phyloP scores from a whole-genome alignment of 2,888 invertebrate genomes.

The Formica aserva region DNA sequence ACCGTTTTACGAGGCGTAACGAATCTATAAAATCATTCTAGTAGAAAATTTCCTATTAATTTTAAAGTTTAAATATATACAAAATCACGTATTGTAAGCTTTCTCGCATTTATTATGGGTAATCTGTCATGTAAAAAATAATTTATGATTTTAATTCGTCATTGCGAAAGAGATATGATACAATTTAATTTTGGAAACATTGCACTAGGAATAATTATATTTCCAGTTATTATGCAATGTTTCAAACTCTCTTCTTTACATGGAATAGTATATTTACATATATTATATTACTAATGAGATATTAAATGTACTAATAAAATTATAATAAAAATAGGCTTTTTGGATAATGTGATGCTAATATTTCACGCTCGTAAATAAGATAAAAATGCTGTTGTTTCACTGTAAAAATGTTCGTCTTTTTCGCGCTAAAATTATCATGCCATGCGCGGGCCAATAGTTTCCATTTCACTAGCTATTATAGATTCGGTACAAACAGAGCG shows the following conservation, averaged over 20 bases:
- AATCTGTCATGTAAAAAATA: not conserved
- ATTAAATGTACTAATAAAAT: not conserved
- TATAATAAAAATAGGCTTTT: not conserved
- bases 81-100: constrained; percentile 44
- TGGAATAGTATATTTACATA: not conserved
- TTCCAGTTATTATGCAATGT: not conserved
- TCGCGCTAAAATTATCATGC: constrained; percentile 43
- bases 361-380: not conserved
- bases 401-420: not conserved
- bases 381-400: not conserved
- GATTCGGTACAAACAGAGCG: constrained; percentile 67
- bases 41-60: constrained; percentile 49
- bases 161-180: not conserved
- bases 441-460: constrained; percentile 65
- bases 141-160: not conserved
- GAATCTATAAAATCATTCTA: constrained; percentile 26
- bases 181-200: not conserved
- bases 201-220: not conserved
- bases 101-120: not conserved
- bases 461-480: constrained; percentile 65
- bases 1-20: constrained; percentile 34
- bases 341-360: not conserved
- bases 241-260: not conserved
- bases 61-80: not conserved
- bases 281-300: not conserved